Evolutionary conservation across 2,888 invertebrate species (phyloP), one percentile per base, ranked within the genome.

Genomic region (Invenusta paracnida): DNA sequence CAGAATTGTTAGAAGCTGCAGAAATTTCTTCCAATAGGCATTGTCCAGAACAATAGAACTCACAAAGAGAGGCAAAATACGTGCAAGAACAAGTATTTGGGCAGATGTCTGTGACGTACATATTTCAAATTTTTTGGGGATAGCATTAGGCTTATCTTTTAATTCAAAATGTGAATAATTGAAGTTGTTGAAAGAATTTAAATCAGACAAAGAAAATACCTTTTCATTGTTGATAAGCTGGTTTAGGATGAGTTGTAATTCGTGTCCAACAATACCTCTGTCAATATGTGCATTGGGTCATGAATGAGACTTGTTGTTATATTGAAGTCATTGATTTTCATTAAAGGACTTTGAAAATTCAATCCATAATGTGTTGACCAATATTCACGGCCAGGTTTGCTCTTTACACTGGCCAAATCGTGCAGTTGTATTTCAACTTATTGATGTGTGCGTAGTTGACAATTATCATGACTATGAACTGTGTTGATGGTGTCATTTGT

Each of bases 321-420:
- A 79, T 79, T 23, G n/a, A 79, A 79, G n/a, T 25, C 23, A 13
- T n/a, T n/a, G 5, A 79, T n/a, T 25, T n/a, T 27, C 27, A 79
- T n/a, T 27, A 79, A 27, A 79, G 79, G 79, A 79, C 79, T 11
- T 79, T 27, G 23, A 79, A 79, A 79, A 27, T 79, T 79, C 27
- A 79, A n/a, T 11, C 79, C 79, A 79, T 25, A 79, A n/a, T 27
- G 79, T n/a, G 5, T 79, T 79, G 79, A 79, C 79, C 79, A 79
- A n/a, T 27, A 79, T 5, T 5, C 48, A 48, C 17, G 48, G 17
- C 48, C 48, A 11, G 48, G 17, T 48, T 48, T 48, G 17, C 48
- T 48, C 17, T 48, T 48, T 5, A 48, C 48, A 48, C 11, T 48
- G 17, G 5, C 48, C 17, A 48, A 48, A 48, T 48, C 48, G 11